phyloP scores from a whole-genome alignment of 2,113 vertebrate genomes.

The Salvator merianae region DNA sequence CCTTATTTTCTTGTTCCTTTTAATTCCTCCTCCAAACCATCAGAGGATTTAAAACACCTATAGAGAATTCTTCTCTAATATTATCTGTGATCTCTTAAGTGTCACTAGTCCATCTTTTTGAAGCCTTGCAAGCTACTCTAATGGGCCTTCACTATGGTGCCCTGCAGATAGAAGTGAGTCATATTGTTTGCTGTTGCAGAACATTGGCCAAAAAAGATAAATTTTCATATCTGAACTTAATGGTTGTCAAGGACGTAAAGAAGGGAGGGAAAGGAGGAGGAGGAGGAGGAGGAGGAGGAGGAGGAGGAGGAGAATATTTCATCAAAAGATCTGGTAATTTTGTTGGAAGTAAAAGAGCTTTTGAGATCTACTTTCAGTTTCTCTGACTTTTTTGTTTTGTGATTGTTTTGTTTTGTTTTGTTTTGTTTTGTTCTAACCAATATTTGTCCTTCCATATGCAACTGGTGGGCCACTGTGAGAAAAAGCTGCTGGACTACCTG shows the following conservation, averaged over 20 bases:
- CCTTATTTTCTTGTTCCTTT: slow-evolving; percentile 23
- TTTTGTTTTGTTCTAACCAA: too few relatives aligned
- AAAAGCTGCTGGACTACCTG: not conserved
- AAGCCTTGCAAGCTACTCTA: slow-evolving; percentile 15
- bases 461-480: not conserved
- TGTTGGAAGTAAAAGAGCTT: fast-evolving
- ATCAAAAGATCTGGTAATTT: not conserved
- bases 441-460: not conserved
- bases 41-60: slow-evolving; percentile 24
- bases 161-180: slow-evolving; percentile 3
- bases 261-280: not conserved
- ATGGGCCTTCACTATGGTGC: not conserved
- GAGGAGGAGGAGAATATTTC: not conserved
- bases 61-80: slow-evolving; percentile 31
- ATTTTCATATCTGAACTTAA: slow-evolving; percentile 4
- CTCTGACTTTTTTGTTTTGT: not conserved
- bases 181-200: not conserved
- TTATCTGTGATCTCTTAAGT: slow-evolving; percentile 30
- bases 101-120: slow-evolving; percentile 25
- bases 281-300: not conserved
- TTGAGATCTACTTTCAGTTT: not conserved
- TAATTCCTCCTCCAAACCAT: slow-evolving; percentile 32
- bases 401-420: too few relatives aligned
- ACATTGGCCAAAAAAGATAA: not conserved
- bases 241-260: not conserved